Percentiles rank a stretch among this genome's conserved stretches.
These are phyloP conservation scores for Macrophya alboannulata DNA, from an alignment of 2,888 invertebrate genomes.

Conservation along the genomic window DNA sequence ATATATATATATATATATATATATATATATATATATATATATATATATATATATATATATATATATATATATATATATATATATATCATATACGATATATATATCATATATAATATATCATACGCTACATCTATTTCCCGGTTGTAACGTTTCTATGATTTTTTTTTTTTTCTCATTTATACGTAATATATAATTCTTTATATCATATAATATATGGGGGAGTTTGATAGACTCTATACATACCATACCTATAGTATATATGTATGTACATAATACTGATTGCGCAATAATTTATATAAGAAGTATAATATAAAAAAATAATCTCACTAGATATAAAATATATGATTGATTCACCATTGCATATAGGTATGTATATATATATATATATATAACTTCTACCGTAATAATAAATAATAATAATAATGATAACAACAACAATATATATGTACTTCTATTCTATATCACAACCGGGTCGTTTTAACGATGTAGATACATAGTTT, in stretches of 20 bases:
- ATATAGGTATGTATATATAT: too few relatives aligned
- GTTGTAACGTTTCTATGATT: constrained; percentile 10
- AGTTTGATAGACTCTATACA: background rate
- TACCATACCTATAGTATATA: background rate
- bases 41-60: background rate
- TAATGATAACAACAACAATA: background rate
- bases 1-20: background rate
- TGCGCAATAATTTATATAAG: too few relatives aligned
- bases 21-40: background rate
- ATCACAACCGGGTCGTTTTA: constrained; percentile 30
- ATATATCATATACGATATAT: background rate
- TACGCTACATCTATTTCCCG: background rate
- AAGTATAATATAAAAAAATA: constrained; percentile 31
- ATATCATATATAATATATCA: background rate
- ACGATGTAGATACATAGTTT: background rate
- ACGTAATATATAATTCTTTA: background rate
- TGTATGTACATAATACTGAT: background rate
- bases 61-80: background rate
- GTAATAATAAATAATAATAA: background rate
- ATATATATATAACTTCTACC: background rate
- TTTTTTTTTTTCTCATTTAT: background rate
- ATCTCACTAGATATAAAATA: background rate
- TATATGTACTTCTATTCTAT: constrained; percentile 1
- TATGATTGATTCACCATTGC: background rate
- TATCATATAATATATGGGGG: too few relatives aligned